Percentiles rank a stretch among this genome's conserved stretches.
Conservation (phyloP, 2,113 vertebrate genomes). For the Cercopithecus mona region DNA sequence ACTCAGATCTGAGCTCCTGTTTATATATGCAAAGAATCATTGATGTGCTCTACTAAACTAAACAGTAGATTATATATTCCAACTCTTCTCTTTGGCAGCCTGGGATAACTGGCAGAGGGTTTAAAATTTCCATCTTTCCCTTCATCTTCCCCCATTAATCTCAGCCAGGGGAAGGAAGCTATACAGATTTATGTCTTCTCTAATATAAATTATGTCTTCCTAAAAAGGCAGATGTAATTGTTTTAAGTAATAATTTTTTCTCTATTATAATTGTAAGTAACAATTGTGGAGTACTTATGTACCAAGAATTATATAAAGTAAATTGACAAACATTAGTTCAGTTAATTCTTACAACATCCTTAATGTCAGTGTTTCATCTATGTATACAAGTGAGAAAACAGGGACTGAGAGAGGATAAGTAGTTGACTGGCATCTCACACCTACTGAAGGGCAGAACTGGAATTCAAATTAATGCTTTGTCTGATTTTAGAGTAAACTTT, state of each 20-base stretch:
- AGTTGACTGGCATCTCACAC: not conserved
- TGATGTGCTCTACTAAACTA: slow-evolving; percentile 28
- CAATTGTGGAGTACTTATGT: not conserved
- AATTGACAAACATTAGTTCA: not conserved
- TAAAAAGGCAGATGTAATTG: slow-evolving; percentile 44
- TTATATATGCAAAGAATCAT: slow-evolving; percentile 23
- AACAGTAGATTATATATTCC: slow-evolving; percentile 36
- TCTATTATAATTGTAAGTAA: slow-evolving; percentile 49
- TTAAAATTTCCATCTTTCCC: slow-evolving; percentile 64
- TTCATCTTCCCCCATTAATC: slow-evolving; percentile 44
- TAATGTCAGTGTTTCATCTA: not conserved
- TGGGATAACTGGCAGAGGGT: slow-evolving; percentile 55
- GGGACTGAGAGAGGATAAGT: not conserved
- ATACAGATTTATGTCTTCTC: slow-evolving; percentile 25
- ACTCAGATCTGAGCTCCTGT: not conserved
- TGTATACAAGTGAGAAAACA: not conserved
- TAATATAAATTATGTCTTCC: slow-evolving; percentile 32
- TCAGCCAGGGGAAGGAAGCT: slow-evolving; percentile 21
- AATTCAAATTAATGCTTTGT: not conserved
- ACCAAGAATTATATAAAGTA: not conserved
- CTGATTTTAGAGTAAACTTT: not conserved
- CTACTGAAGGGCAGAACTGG: not conserved
- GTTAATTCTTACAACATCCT: not conserved
- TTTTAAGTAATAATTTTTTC: slow-evolving; percentile 48
- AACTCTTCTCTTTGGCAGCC: slow-evolving; percentile 46